phyloP scores from a whole-genome alignment of 2,113 vertebrate species.

The Neolamprologus fasciatus region DNA sequence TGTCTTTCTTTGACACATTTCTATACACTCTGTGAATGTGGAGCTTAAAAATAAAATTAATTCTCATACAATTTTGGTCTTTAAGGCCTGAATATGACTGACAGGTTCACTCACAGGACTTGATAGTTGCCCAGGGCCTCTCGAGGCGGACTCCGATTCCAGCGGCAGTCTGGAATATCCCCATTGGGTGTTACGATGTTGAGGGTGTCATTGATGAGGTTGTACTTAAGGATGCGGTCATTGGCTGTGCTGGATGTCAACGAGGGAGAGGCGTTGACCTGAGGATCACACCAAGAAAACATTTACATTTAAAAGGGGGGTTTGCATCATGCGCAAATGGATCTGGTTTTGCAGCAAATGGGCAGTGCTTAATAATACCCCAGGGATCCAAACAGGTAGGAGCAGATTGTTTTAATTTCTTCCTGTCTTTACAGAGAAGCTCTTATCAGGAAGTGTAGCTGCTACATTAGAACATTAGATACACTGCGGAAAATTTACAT shows the following conservation, averaged over 20 bases:
- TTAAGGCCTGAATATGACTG: neutral
- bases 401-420: neutral
- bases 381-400: neutral
- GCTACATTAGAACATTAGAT: neutral
- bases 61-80: neutral
- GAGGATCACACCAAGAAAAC: neutral
- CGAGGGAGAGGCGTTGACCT: slow-evolving; percentile 97
- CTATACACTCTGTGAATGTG: neutral
- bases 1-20: neutral
- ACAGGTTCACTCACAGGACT: slow-evolving; percentile 82
- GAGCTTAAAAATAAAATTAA: neutral
- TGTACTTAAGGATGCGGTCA: slow-evolving; percentile 95
- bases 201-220: slow-evolving; percentile 95
- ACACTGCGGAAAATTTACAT: neutral
- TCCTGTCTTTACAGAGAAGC: neutral
- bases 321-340: neutral
- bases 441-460: slow-evolving; percentile 12
- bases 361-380: neutral
- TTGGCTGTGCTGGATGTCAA: slow-evolving; percentile 97
- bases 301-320: neutral
- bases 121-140: slow-evolving; percentile 93
- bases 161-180: slow-evolving; percentile 91
- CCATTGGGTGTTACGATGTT: slow-evolving; percentile 92
- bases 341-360: neutral
- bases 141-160: slow-evolving; percentile 86